Base-by-base conservation (phyloP, 2,888 invertebrate genomes). In the Rosalia funebris region DNA sequence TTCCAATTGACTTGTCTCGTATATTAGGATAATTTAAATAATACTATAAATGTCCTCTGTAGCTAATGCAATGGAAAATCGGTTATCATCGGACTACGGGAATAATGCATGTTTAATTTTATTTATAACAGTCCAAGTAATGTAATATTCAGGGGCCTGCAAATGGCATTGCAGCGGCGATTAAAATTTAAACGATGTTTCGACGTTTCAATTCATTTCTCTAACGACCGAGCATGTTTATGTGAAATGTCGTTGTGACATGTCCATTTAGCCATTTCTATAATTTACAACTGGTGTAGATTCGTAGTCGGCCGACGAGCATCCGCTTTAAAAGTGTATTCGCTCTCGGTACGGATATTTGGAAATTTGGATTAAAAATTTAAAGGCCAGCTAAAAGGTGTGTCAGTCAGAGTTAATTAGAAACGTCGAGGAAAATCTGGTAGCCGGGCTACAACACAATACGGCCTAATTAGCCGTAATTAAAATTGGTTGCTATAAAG, bases 141-240 rank as follows among this genome's bases (percentile, higher is more conserved):
- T 48, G 17, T 48, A 48, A 48, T 19, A 48, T 36, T 36, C 19
- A 48, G 11, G n/a, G n/a, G 11, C 10, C 9, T 48, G 48, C 48
- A 19, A 48, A 48, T 37, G 48, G 37, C 48, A 48, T 47, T 15
- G 32, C 47, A 11, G n/a, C 14, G 4, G 5, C 48, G 48, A 36
- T 48, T 48, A 48, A 48, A 34, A 12, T 37, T 48, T 48, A 36
- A 48, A 48, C 17, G 48, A 48, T 48, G 20, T 48, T 48, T 37
- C 48, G 48, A 36, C 36, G 20, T 48, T 48, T 34, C 48, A 48
- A 48, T 37, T 48, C 36, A 37, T 31, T 20, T 5, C 32, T 16
- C 48, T 37, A 37, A 48, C 34, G 47, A 36, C 17, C 9, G 47
- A 17, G 11, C 39, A 16, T 19, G 36, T 37, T 34, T 36, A 36